These are phyloP conservation scores for Euthynnus affinis DNA, from an alignment of 2,797 vertebrate species.

Conservation along the genomic window DNA sequence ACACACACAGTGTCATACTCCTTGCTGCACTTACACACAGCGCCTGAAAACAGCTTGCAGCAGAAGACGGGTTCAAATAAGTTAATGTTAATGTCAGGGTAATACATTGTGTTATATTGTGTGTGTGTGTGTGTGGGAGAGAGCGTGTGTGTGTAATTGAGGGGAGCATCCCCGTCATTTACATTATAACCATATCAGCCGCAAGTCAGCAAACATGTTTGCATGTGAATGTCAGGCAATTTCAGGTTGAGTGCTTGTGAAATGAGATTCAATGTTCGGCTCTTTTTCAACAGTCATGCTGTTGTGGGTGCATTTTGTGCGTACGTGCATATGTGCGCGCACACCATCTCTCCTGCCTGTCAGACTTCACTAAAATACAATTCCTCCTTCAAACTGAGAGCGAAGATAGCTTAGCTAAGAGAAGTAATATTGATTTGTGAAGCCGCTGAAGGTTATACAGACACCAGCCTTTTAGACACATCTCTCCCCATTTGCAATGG, in stretches of 20 bases:
- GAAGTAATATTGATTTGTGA: constrained; percentile 70
- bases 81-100: constrained; percentile 5
- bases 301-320: not conserved
- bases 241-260: constrained; percentile 55
- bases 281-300: constrained; percentile 49
- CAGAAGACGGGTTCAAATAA: not conserved
- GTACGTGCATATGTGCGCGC: not conserved
- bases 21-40: constrained; percentile 4
- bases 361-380: constrained; percentile 60
- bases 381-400: constrained; percentile 65
- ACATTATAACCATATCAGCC: constrained; percentile 63
- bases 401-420: constrained; percentile 63
- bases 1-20: not conserved
- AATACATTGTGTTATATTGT: constrained; percentile 1
- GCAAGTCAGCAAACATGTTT: constrained; percentile 60
- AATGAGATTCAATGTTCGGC: constrained; percentile 66
- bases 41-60: constrained; percentile 27
- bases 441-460: constrained; percentile 55
- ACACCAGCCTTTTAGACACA: constrained; percentile 54
- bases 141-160: constrained; percentile 2
- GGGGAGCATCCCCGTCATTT: constrained; percentile 31
- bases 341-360: constrained; percentile 21
- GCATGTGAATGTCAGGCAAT: constrained; percentile 70
- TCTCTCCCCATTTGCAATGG: constrained; percentile 55
- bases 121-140: not conserved